Percentiles rank a stretch among this genome's conserved stretches.
These are phyloP conservation scores for Saturnia pavonia DNA, from an alignment of 2,888 invertebrate species.

Conservation along the genomic window DNA sequence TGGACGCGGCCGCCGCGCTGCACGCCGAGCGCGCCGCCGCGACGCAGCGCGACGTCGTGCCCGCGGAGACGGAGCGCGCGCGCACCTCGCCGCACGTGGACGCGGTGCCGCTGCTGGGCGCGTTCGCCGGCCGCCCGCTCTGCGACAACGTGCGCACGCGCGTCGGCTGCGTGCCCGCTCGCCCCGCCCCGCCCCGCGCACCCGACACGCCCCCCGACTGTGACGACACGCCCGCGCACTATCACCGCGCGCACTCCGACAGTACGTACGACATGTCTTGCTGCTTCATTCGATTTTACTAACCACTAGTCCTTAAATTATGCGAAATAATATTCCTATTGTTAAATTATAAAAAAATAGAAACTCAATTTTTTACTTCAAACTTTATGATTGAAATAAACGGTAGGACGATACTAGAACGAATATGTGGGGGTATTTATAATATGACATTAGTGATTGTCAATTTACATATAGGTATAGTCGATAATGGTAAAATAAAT, in stretches of 20 bases:
- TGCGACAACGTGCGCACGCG: conserved; percentile 88
- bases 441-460: no score
- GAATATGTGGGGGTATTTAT: no score
- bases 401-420: no score
- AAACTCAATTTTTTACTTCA: no score
- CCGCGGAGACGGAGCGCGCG: conserved; percentile 35
- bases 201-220: conserved; percentile 22
- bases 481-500: no score
- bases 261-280: conserved; percentile 31
- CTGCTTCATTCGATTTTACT: no score
- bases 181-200: conserved; percentile 27
- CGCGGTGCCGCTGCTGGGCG: conserved; percentile 74
- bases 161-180: conserved; percentile 79
- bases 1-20: conserved; percentile 89
- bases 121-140: conserved; percentile 88
- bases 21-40: conserved; percentile 49
- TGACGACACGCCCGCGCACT: conserved; percentile 30
- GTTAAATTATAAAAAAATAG: no score
- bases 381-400: no score
- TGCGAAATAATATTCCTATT: no score
- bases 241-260: conserved; percentile 36
- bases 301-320: no score
- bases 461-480: no score
- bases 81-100: conserved; percentile 30
- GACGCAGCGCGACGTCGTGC: conserved; percentile 49